Conservation (phyloP, 2,888 invertebrate species). For the Dendrolimus pini region DNA sequence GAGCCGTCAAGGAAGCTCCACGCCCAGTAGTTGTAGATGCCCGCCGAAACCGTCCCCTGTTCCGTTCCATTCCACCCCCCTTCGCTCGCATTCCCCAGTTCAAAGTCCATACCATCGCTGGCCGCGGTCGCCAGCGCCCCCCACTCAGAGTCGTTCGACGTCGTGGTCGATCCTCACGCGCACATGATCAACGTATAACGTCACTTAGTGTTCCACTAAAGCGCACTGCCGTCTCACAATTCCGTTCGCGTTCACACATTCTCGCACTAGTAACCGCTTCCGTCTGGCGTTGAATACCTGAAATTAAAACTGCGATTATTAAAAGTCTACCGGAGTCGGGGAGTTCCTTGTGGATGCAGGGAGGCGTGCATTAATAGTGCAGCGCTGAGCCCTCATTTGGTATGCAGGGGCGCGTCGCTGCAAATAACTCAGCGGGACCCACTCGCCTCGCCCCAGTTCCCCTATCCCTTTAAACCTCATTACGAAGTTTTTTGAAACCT, state of each 20-base stretch:
- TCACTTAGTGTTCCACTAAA: slow-evolving; percentile 38
- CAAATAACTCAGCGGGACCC: slow-evolving; percentile 38
- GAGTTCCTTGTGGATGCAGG: neutral
- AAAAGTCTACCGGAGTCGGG: neutral
- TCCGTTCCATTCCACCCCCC: slow-evolving; percentile 51
- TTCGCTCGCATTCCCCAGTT: slow-evolving; percentile 55
- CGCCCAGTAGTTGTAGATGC: slow-evolving; percentile 68
- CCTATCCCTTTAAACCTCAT: slow-evolving; percentile 40
- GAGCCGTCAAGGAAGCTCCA: slow-evolving; percentile 82
- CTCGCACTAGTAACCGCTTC: slow-evolving; percentile 20
- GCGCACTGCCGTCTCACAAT: slow-evolving; percentile 24
- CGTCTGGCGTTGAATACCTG: slow-evolving; percentile 28
- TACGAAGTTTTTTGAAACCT: slow-evolving; percentile 36
- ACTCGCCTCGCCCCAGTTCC: slow-evolving; percentile 27
- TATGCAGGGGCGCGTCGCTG: slow-evolving; percentile 39
- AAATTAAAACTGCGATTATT: slow-evolving; percentile 24
- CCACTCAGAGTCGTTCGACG: slow-evolving; percentile 61
- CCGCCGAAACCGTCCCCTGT: slow-evolving; percentile 32
- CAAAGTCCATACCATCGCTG: slow-evolving; percentile 74
- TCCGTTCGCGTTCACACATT: slow-evolving; percentile 32
- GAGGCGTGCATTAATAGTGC: slow-evolving; percentile 25
- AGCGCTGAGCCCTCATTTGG: slow-evolving; percentile 20
- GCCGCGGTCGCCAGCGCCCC: slow-evolving; percentile 65
- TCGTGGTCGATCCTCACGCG: slow-evolving; percentile 55
- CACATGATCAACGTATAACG: slow-evolving; percentile 50